Percentiles rank a stretch among this genome's conserved stretches.
These are phyloP conservation scores for Rhynchonycteris naso DNA, from an alignment of 2,797 vertebrate species.

Conservation along the genomic window DNA sequence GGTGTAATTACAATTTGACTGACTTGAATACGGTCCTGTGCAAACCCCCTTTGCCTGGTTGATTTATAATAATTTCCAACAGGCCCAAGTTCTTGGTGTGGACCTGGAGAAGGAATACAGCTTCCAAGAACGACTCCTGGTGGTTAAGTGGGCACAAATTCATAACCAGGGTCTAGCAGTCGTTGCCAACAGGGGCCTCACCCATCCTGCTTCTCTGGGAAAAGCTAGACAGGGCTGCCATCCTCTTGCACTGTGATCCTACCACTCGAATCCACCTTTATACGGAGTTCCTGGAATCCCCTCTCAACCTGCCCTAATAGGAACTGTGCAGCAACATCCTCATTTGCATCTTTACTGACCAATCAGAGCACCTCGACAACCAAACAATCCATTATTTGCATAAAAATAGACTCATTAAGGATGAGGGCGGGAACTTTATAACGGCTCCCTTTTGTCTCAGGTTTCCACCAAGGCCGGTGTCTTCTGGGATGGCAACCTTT, in stretches of 20 bases:
- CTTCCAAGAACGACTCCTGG: neutral
- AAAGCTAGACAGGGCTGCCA: neutral
- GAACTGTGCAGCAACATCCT: neutral
- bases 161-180: neutral
- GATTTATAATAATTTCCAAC: neutral
- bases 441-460: neutral
- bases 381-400: neutral
- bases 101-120: neutral
- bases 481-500: neutral
- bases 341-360: neutral
- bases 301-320: neutral
- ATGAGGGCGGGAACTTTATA: neutral
- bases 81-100: neutral
- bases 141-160: neutral
- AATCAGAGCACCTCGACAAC: neutral
- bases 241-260: neutral
- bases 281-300: neutral
- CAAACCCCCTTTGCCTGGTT: neutral
- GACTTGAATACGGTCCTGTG: neutral
- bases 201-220: neutral
- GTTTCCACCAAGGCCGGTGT: accelerated
- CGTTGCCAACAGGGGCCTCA: neutral
- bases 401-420: neutral
- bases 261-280: neutral
- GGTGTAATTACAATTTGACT: neutral